These are phyloP conservation scores for Megathymus violae DNA, from an alignment of 1,140 invertebrate species.

Conservation along the genomic window DNA sequence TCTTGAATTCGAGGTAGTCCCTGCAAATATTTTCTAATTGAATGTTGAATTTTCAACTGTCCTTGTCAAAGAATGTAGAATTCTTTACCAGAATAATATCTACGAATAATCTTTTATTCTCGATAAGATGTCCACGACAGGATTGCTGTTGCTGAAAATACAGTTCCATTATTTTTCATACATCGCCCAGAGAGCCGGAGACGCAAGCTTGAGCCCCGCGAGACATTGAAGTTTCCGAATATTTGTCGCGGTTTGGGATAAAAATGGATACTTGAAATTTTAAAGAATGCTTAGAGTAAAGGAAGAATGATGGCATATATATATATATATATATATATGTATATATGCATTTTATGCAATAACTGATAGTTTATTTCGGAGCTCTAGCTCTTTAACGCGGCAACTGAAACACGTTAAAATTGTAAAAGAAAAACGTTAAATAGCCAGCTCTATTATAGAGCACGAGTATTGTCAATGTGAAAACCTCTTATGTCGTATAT, in stretches of 20 bases:
- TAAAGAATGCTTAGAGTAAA: too few relatives aligned
- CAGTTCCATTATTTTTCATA: slow-evolving; percentile 18
- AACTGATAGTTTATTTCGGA: too few relatives aligned
- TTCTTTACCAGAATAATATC: neutral
- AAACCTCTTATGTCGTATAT: too few relatives aligned
- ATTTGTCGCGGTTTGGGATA: neutral
- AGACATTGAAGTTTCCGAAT: neutral
- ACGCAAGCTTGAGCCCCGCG: neutral
- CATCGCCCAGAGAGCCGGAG: neutral
- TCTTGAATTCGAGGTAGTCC: neutral
- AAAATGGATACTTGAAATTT: too few relatives aligned
- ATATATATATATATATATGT: too few relatives aligned
- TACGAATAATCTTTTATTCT: slow-evolving; percentile 1
- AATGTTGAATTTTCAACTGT: neutral
- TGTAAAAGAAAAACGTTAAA: too few relatives aligned
- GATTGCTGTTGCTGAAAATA: neutral
- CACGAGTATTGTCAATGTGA: too few relatives aligned
- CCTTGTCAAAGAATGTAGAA: neutral
- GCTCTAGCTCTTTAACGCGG: too few relatives aligned
- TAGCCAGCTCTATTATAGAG: too few relatives aligned
- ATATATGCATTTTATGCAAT: too few relatives aligned
- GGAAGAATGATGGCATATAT: too few relatives aligned
- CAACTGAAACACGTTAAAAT: too few relatives aligned
- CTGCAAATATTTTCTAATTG: neutral
- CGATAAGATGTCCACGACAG: slow-evolving; percentile 9